Percentiles rank a stretch among this genome's conserved stretches.
These are phyloP conservation scores for Sphecodes monilicornis DNA, from an alignment of 2,888 invertebrate genomes.

Conservation along the genomic window DNA sequence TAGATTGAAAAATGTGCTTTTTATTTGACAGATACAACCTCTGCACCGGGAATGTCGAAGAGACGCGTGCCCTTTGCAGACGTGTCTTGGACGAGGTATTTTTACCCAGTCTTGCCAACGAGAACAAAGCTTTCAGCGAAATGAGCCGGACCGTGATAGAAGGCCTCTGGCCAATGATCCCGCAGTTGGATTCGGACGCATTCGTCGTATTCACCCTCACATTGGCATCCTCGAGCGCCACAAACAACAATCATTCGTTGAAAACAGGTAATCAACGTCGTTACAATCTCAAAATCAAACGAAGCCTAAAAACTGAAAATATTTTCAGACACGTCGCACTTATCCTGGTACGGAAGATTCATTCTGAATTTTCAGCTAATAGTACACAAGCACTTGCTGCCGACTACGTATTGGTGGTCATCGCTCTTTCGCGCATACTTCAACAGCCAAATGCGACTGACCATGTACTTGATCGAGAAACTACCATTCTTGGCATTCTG, in stretches of 20 bases:
- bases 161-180: conserved; percentile 90
- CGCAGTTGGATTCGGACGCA: conserved; percentile 86
- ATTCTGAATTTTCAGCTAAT: conserved; percentile 80
- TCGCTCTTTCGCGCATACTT: conserved; percentile 87
- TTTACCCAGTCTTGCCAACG: conserved; percentile 87
- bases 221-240: conserved; percentile 82
- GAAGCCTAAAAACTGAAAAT: not conserved
- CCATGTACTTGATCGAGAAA: conserved; percentile 88
- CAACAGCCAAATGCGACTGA: conserved; percentile 87
- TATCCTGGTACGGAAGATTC: conserved; percentile 79
- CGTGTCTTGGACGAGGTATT: conserved; percentile 87
- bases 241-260: conserved; percentile 80
- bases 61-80: conserved; percentile 87
- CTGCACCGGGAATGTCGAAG: conserved; percentile 87
- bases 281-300: not conserved
- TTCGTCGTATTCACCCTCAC: conserved; percentile 87
- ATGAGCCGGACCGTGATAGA: conserved; percentile 88
- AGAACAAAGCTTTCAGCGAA: conserved; percentile 87
- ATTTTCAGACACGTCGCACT: conserved; percentile 73
- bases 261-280: conserved; percentile 72
- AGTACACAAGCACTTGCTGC: conserved; percentile 81
- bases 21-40: conserved; percentile 88
- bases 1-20: no score
- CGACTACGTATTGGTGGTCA: conserved; percentile 79
- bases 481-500: conserved; percentile 90